These are phyloP conservation scores for Amblyjoppa proteus DNA, from an alignment of 2,888 invertebrate species.

Conservation along the genomic window DNA sequence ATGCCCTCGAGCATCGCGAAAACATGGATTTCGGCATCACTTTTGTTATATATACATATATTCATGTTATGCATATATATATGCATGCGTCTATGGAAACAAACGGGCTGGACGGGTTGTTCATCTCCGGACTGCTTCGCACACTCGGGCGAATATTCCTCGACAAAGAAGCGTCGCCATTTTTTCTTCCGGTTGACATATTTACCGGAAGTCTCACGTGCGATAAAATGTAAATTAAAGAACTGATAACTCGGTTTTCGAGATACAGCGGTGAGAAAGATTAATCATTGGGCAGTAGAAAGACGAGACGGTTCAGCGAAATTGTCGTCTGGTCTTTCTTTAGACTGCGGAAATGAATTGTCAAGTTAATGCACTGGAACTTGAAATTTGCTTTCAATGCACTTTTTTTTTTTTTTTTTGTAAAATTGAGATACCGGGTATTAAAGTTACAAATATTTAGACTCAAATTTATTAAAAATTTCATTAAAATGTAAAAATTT, in stretches of 20 bases:
- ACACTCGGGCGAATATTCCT: background rate
- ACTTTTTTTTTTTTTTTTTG: no score
- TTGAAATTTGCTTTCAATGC: no score
- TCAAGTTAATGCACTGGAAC: no score
- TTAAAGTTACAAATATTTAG: no score
- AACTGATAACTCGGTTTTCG: background rate
- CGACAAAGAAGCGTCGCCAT: background rate
- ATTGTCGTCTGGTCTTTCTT: no score
- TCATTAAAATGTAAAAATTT: no score
- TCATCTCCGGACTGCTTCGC: background rate
- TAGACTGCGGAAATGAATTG: no score
- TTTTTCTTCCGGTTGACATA: background rate
- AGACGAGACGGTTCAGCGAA: no score
- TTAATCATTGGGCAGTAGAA: no score
- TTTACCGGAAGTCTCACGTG: background rate
- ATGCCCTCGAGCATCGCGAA: constrained; percentile 52
- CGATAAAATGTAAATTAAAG: background rate
- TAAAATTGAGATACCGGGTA: no score
- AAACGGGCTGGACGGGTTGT: background rate
- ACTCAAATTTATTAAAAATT: no score
- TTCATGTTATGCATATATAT: background rate
- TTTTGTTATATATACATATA: constrained; percentile 40
- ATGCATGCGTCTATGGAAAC: background rate
- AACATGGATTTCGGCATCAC: constrained; percentile 47
- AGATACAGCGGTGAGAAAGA: no score